Percentiles rank a stretch among this genome's conserved stretches.
Conservation (phyloP, 2,113 vertebrate genomes). For the Hoplias malabaricus region DNA sequence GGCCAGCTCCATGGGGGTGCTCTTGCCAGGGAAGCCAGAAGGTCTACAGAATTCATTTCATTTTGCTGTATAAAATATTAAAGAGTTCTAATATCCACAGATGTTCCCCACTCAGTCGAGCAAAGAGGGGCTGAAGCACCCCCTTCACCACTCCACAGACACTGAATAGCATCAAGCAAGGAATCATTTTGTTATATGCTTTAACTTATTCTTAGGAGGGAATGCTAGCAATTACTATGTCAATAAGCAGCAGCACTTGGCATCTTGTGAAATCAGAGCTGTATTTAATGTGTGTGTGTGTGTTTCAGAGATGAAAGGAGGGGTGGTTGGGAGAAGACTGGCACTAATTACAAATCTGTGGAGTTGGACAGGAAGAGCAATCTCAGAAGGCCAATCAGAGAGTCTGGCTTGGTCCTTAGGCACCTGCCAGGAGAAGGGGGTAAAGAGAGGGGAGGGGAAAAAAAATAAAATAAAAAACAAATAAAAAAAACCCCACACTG, state of each 20-base stretch:
- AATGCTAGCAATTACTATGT: slow-evolving; percentile 61
- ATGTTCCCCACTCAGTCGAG: slow-evolving; percentile 59
- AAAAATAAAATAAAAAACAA: too few relatives aligned
- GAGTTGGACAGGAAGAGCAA: slow-evolving; percentile 26
- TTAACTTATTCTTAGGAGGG: slow-evolving; percentile 29
- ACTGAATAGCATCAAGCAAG: neutral
- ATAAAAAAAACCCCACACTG: neutral
- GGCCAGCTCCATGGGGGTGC: slow-evolving; percentile 2
- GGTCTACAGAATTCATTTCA: slow-evolving; percentile 37
- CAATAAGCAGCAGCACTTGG: slow-evolving; percentile 48
- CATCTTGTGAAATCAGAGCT: slow-evolving; percentile 42
- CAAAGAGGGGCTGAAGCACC: slow-evolving; percentile 36
- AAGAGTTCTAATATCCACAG: slow-evolving; percentile 69
- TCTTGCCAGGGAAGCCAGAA: neutral
- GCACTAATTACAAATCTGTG: slow-evolving; percentile 63
- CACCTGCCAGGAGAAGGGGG: slow-evolving; percentile 67
- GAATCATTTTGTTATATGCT: neutral
- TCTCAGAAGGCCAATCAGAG: slow-evolving; percentile 65
- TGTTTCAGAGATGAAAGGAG: neutral
- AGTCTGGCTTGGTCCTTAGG: slow-evolving; percentile 59
- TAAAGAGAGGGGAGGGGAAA: too few relatives aligned
- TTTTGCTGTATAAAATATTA: slow-evolving; percentile 67
- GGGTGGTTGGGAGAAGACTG: slow-evolving; percentile 34
- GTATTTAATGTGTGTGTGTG: slow-evolving; percentile 24
- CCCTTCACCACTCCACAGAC: neutral